phyloP scores from a whole-genome alignment of 2,888 invertebrate species.

The Syrista parreyssii region DNA sequence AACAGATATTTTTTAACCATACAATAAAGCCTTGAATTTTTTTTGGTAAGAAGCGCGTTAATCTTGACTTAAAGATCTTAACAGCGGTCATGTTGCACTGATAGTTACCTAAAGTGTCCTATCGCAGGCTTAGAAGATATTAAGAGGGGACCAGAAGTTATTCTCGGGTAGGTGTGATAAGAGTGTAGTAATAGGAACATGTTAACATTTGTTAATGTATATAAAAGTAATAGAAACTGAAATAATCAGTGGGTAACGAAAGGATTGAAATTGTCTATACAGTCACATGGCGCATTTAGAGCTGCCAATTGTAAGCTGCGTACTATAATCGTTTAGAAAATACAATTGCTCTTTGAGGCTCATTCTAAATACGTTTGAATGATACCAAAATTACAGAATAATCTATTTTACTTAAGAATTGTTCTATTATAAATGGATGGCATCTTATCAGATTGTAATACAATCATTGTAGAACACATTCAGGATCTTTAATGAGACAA shows the following conservation, averaged over 20 bases:
- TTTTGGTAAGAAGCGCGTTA: too few relatives aligned
- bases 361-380: not conserved
- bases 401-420: not conserved
- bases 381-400: not conserved
- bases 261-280: not conserved
- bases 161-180: not conserved
- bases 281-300: too few relatives aligned
- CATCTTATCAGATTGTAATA: not conserved
- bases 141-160: conserved; percentile 8
- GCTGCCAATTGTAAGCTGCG: not conserved
- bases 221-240: not conserved
- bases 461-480: too few relatives aligned
- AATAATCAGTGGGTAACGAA: conserved; percentile 22
- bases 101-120: conserved; percentile 32
- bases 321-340: not conserved
- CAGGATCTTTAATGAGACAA: too few relatives aligned
- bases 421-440: not conserved
- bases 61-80: not conserved
- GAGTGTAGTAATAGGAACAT: not conserved
- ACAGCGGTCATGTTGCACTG: not conserved
- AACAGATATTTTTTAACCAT: conserved; percentile 5
- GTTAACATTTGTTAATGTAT: not conserved
- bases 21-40: too few relatives aligned
- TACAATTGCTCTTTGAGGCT: not conserved
- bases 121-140: conserved; percentile 27